Evolutionary conservation across 2,113 vertebrate genomes (phyloP).

Genomic region (Alethe diademata): DNA sequence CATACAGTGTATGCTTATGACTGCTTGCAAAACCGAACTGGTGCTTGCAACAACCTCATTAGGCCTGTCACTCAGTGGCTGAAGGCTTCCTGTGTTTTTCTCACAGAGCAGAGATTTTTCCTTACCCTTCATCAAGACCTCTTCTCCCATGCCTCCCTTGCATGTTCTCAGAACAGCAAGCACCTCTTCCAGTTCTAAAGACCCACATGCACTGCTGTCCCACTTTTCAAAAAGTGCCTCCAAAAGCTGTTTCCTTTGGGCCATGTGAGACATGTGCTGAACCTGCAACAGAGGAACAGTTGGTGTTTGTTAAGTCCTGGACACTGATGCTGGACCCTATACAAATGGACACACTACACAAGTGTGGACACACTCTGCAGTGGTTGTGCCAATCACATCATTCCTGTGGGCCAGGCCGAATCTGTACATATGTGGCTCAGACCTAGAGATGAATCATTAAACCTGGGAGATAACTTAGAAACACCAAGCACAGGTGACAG

Average conservation of each 20-base stretch:
- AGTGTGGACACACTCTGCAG: background rate
- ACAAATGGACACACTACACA: background rate
- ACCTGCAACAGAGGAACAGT: conserved; percentile 43
- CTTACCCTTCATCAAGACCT: conserved; percentile 73
- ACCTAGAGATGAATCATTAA: background rate
- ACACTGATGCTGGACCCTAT: background rate
- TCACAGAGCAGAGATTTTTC: background rate
- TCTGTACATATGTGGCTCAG: background rate
- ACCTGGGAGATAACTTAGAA: background rate
- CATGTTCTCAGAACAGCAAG: conserved; percentile 64
- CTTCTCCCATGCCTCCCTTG: conserved; percentile 70
- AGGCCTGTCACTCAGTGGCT: background rate
- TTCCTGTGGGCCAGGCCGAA: background rate
- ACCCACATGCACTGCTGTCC: conserved; percentile 72
- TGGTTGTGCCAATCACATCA: background rate
- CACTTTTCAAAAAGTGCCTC: conserved; percentile 77
- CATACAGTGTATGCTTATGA: background rate
- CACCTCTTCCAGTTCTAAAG: conserved; percentile 71
- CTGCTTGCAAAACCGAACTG: background rate
- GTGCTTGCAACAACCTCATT: background rate
- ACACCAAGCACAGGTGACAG: background rate
- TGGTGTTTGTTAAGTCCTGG: background rate
- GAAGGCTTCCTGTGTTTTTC: background rate
- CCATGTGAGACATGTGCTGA: background rate
- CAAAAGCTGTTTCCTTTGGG: conserved; percentile 50